Percentiles rank a stretch among this genome's conserved stretches.
Evolutionary conservation across 2,888 invertebrate species (phyloP).

Genomic region (Eupithecia centaureata): DNA sequence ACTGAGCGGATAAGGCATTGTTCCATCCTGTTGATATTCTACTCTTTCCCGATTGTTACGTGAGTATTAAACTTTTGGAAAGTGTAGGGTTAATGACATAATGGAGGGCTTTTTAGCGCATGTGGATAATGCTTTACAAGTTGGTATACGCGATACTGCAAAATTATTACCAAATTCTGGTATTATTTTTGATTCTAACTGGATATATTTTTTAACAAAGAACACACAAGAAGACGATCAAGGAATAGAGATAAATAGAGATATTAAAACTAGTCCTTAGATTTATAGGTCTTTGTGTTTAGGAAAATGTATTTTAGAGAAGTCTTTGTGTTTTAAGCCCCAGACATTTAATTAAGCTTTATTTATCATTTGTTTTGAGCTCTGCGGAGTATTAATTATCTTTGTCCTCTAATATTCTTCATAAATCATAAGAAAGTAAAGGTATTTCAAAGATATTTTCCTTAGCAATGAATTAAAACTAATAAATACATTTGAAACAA

Average conservation of each 20-base stretch:
- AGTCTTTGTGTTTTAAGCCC: not conserved
- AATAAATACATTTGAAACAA: no score
- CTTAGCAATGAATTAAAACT: no score
- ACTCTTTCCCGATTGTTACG: constrained; percentile 10
- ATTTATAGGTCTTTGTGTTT: not conserved
- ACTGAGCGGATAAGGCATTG: constrained; percentile 60
- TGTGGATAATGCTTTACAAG: not conserved
- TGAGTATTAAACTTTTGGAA: not conserved
- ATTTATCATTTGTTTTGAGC: not conserved
- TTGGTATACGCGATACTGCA: not conserved
- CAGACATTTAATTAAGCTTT: not conserved
- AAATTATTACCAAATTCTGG: not conserved
- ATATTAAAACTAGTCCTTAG: no score
- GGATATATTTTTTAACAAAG: no score
- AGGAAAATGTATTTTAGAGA: not conserved
- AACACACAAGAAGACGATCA: no score
- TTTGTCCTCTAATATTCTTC: not conserved
- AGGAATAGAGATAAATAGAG: no score
- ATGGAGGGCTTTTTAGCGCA: not conserved
- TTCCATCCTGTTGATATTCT: constrained; percentile 28
- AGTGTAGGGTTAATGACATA: not conserved
- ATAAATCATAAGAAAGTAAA: not conserved
- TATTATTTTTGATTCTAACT: not conserved
- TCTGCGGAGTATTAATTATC: not conserved
- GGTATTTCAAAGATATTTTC: no score